These are phyloP conservation scores for Pseudomyrmex dendroicus DNA, from an alignment of 1,140 invertebrate species.

Conservation along the genomic window DNA sequence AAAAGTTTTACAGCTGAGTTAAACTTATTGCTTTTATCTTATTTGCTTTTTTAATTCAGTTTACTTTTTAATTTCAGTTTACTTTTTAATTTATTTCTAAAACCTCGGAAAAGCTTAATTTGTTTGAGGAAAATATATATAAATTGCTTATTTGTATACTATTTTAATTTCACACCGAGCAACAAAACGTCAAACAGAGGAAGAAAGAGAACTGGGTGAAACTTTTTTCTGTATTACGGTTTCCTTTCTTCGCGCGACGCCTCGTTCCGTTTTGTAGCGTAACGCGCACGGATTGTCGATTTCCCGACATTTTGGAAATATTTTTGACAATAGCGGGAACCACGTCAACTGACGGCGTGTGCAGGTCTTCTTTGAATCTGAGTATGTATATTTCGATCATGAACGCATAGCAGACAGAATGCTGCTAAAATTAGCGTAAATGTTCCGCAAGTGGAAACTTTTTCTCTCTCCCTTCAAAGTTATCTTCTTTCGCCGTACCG, in stretches of 20 bases:
- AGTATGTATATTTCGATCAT: constrained; percentile 30
- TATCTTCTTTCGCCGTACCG: constrained; percentile 3
- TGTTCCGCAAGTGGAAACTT: constrained; percentile 24
- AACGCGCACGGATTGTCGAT: constrained; percentile 12
- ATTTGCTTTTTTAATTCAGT: not conserved
- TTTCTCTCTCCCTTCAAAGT: constrained; percentile 34
- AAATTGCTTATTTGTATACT: not conserved
- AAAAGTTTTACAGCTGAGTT: not conserved
- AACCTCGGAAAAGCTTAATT: not conserved
- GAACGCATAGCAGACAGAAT: constrained; percentile 29
- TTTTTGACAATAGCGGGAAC: not conserved
- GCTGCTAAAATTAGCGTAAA: constrained; percentile 43
- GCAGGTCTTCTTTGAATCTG: not conserved
- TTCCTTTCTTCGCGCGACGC: not conserved
- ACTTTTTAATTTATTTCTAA: not conserved
- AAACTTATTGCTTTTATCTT: too few species aligned
- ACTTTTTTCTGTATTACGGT: constrained; percentile 15
- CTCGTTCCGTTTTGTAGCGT: constrained; percentile 12
- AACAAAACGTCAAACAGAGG: constrained; percentile 11
- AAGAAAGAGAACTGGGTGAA: constrained; percentile 14
- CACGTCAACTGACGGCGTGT: not conserved
- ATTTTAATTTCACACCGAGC: constrained; percentile 48
- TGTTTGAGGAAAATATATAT: not conserved
- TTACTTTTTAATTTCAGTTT: not conserved
- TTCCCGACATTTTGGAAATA: constrained; percentile 1